Evolutionary conservation across 1,140 invertebrate genomes (phyloP).

Genomic region (Bombus turneri): DNA sequence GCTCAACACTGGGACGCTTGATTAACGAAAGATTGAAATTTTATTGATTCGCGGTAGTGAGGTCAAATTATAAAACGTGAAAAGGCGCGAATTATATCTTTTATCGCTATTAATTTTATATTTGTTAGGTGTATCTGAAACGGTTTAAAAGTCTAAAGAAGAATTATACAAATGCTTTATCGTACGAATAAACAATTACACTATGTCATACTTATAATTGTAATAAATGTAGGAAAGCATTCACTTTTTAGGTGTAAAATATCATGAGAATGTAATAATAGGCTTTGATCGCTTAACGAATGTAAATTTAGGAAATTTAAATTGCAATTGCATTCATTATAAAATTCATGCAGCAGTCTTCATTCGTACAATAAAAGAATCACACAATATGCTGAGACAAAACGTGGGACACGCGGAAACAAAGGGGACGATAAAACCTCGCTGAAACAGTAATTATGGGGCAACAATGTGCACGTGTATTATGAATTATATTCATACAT

Average conservation of each 20-base stretch:
- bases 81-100: neutral
- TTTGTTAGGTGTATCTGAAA: neutral
- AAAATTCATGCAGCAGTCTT: neutral
- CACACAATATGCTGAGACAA: neutral
- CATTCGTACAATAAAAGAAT: neutral
- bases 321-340: neutral
- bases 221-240: no score
- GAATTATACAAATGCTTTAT: no score
- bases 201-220: no score
- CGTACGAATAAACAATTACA: no score
- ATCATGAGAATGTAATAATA: neutral
- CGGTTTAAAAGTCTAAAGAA: no score
- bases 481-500: constrained; percentile 3
- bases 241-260: neutral
- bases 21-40: neutral
- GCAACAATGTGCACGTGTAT: neutral
- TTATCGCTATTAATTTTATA: neutral
- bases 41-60: neutral
- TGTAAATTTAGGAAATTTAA: neutral
- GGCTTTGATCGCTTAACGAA: neutral
- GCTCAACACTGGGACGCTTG: neutral
- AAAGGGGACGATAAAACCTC: neutral
- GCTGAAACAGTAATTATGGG: neutral
- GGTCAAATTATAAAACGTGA: neutral
- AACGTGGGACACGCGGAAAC: neutral